Conservation (phyloP, 2,888 invertebrate species). For the Sphinx pinastri region DNA sequence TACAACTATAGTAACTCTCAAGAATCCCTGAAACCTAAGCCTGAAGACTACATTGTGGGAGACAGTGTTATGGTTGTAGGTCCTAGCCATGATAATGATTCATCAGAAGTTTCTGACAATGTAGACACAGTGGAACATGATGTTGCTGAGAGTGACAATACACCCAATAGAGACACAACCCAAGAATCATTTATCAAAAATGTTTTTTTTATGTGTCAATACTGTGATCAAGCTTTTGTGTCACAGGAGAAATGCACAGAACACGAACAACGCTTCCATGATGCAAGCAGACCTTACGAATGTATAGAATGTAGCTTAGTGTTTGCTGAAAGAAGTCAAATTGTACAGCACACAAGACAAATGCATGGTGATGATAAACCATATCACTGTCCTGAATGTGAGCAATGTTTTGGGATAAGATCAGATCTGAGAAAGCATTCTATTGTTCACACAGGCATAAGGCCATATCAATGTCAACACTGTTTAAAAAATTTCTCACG, state of each 20-base stretch:
- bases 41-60: constrained; percentile 77
- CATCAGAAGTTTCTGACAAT: constrained; percentile 82
- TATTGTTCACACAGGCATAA: constrained; percentile 89
- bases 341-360: constrained; percentile 86
- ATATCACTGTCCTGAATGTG: constrained; percentile 88
- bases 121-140: constrained; percentile 68
- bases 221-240: constrained; percentile 88
- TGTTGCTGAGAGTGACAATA: constrained; percentile 67
- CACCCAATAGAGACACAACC: constrained; percentile 74
- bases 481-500: constrained; percentile 90
- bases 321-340: constrained; percentile 85
- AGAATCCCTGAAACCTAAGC: constrained; percentile 68
- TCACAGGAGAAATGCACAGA: constrained; percentile 85
- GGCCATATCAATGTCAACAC: constrained; percentile 89
- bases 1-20: constrained; percentile 61
- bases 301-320: constrained; percentile 85
- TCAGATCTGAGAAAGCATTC: constrained; percentile 90
- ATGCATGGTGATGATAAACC: constrained; percentile 88
- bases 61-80: constrained; percentile 88
- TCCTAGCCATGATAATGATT: constrained; percentile 87
- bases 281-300: constrained; percentile 84
- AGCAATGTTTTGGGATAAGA: constrained; percentile 87
- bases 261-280: constrained; percentile 86
- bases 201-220: constrained; percentile 88
- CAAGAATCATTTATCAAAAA: constrained; percentile 83